phyloP scores from a whole-genome alignment of 2,113 vertebrate genomes.

The Abramis brama region DNA sequence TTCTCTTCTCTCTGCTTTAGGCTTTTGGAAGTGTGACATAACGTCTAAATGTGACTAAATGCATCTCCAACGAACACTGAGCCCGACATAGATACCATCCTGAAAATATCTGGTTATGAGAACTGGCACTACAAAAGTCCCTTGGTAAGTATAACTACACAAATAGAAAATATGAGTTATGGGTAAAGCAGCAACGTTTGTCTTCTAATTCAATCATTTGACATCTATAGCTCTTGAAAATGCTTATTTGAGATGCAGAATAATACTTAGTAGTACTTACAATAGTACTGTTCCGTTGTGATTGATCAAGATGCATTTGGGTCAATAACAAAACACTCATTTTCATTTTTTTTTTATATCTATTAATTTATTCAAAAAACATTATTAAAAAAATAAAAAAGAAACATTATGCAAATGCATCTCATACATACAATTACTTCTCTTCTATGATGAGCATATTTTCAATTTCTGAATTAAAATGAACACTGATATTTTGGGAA shows the following conservation, averaged over 20 bases:
- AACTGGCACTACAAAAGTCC: conserved; percentile 67
- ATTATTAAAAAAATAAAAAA: neutral
- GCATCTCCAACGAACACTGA: conserved; percentile 51
- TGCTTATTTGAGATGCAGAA: neutral
- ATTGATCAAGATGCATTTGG: neutral
- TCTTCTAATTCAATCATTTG: neutral
- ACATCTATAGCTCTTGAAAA: neutral
- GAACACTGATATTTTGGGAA: neutral
- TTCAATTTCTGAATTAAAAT: neutral
- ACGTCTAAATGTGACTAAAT: conserved; percentile 43
- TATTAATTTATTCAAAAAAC: neutral
- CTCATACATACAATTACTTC: neutral
- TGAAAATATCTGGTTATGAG: conserved; percentile 75
- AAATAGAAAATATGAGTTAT: neutral
- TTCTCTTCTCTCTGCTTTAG: conserved; percentile 56
- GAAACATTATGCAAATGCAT: neutral
- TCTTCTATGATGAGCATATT: neutral
- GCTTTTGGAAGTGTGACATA: conserved; percentile 47
- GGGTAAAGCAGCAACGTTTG: neutral
- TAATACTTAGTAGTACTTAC: neutral
- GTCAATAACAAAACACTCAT: neutral
- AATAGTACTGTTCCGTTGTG: neutral
- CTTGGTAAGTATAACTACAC: conserved; percentile 61
- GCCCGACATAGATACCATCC: conserved; percentile 58
- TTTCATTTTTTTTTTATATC: neutral